Conservation (phyloP, 2,888 invertebrate genomes). For the Cylloceria caligata region DNA sequence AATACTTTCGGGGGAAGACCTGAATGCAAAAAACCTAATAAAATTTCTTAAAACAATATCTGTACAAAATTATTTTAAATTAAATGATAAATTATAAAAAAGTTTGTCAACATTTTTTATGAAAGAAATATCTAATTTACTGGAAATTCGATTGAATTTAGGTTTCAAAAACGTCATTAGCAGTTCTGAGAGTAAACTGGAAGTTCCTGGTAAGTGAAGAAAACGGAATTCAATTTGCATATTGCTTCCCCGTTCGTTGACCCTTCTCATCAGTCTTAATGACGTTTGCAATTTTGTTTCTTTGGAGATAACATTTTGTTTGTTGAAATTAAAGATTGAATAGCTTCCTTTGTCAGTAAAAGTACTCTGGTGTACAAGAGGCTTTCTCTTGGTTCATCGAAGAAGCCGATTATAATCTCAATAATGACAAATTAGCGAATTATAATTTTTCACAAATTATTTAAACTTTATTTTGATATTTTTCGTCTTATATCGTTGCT, state of each 20-base stretch:
- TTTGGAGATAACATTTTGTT: background rate
- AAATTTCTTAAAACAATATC: too few species aligned
- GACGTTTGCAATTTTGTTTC: background rate
- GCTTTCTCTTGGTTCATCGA: background rate
- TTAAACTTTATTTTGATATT: background rate
- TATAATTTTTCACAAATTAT: background rate
- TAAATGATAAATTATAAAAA: too few species aligned
- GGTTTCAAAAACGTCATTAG: background rate
- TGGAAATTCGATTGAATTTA: background rate
- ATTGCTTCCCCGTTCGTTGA: background rate
- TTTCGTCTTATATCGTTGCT: too few species aligned
- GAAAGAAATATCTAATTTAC: background rate
- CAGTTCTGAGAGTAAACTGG: background rate
- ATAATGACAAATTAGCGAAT: background rate
- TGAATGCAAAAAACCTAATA: too few species aligned
- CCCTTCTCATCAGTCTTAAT: background rate
- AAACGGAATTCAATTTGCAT: background rate
- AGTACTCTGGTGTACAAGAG: background rate
- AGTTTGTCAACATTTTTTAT: too few species aligned
- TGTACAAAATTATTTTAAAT: too few species aligned
- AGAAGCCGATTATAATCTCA: background rate
- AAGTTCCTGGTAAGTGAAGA: background rate
- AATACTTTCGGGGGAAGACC: too few species aligned
- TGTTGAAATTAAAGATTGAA: too few species aligned
- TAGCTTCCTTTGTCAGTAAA: background rate